Base-by-base conservation (phyloP, 2,888 invertebrate genomes). In the Andricus curvator region DNA sequence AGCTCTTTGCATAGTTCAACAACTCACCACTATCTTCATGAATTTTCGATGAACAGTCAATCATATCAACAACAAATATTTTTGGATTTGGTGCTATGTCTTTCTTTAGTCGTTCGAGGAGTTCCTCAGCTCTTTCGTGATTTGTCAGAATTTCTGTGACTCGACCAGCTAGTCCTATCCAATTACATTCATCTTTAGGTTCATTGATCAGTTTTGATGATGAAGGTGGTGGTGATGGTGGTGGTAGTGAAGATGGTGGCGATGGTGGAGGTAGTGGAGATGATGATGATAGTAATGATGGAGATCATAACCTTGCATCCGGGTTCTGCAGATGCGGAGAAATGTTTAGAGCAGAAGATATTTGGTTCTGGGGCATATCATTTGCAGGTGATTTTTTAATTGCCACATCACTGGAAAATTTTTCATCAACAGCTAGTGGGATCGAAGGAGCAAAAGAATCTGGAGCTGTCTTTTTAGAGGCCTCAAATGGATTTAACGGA, bases 91-190 rank as follows among this genome's bases (percentile, higher is more conserved):
- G 29, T 22, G n/a, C 22, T 64, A 1, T 9, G 17, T 29, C 8
- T 6, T 64, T 62, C n/a, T 70, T 65, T 44, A 70, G 44, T 48
- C 70, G 62, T 79, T 79, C 41, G 51, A 74, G 22, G 48, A 79
- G 15, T 48, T 51, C 48, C 1, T 51, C 6, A 5, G 20, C 48
- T 51, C 6, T 51, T 51, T 51, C 48, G 17, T 51, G 48, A 51
- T 51, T 51, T 51, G 4, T 51, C 48, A 51, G 6, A 6, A 20
- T 20, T 51, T 51, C 48, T 51, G 48, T 6, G 1, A 51, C 48
- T 51, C 48, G 48, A 3, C 48, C 48, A 51, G 17, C 20, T 51
- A 51, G 15, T 48, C 5, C 17, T 17, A 48, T 48, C 48, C 17
- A 48, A 48, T 15, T 17, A 48, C 48, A 48, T 48, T 48, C 48